phyloP scores from a whole-genome alignment of 2,113 vertebrate genomes.

The Phrynosoma blainvillii region DNA sequence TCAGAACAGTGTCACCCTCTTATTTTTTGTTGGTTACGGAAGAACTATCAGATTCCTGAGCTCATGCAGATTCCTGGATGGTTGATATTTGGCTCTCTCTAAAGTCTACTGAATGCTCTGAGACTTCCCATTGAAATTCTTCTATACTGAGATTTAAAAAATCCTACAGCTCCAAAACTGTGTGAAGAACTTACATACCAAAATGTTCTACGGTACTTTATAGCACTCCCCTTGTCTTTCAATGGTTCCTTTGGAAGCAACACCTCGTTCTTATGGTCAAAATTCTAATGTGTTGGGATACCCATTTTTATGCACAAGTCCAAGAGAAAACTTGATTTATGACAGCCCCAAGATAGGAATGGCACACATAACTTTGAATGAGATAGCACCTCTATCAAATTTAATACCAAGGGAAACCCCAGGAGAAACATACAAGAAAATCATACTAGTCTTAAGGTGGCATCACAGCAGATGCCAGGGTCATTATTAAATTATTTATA shows the following conservation, averaged over 20 bases:
- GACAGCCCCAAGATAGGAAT: neutral
- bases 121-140: constrained; percentile 67
- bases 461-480: neutral
- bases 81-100: constrained; percentile 67
- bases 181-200: neutral
- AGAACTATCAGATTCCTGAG: no score
- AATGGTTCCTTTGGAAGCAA: neutral
- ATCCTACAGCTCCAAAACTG: no score
- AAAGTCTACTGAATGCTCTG: constrained; percentile 69
- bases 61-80: constrained; percentile 52
- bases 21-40: constrained; percentile 71
- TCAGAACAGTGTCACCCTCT: constrained; percentile 51
- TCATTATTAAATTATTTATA: neutral
- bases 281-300: neutral
- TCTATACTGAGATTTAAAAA: neutral
- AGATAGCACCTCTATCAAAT: neutral
- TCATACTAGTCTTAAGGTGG: rapidly evolving
- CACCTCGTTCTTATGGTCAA: neutral
- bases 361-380: neutral
- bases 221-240: neutral
- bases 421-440: neutral
- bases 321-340: neutral
- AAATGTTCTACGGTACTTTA: neutral
- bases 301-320: neutral
- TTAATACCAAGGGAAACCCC: neutral